A percentile compares a stretch with the other conserved stretches of the same genome.
Evolutionary conservation across 2,888 invertebrate species (phyloP).

Genomic region (Pollenia labialis): DNA sequence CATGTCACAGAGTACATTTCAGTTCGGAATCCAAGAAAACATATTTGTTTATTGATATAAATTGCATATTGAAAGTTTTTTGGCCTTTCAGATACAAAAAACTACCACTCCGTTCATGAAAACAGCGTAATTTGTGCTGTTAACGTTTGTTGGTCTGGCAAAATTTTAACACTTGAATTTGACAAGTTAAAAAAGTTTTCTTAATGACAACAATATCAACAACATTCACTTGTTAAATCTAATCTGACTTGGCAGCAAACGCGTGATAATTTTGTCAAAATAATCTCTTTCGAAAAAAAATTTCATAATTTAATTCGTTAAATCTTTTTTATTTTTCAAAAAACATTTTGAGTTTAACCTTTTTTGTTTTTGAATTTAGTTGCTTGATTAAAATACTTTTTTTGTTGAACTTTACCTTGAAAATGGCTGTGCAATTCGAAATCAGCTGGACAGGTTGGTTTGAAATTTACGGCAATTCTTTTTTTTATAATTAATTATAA

Average conservation of each 20-base stretch:
- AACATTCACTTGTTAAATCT: constrained; percentile 14
- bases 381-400: neutral
- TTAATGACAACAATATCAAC: constrained; percentile 9
- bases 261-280: constrained; percentile 40
- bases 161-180: constrained; percentile 15
- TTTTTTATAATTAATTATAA: neutral
- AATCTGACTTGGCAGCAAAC: constrained; percentile 47
- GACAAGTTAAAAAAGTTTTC: neutral
- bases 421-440: constrained; percentile 8
- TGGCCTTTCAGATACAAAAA: too few relatives aligned
- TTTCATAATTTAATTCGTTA: neutral
- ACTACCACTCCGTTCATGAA: too few relatives aligned
- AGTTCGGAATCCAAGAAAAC: too few relatives aligned
- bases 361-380: neutral
- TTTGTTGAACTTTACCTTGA: constrained; percentile 71
- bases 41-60: too few relatives aligned
- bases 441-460: neutral
- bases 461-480: neutral
- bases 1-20: too few relatives aligned
- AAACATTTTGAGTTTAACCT: neutral
- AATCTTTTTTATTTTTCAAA: neutral
- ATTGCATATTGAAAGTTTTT: too few relatives aligned
- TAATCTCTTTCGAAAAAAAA: neutral
- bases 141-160: constrained; percentile 1
- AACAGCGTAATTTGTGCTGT: neutral